phyloP scores from a whole-genome alignment of 2,113 vertebrate species.

The Micronycteris hirsuta region DNA sequence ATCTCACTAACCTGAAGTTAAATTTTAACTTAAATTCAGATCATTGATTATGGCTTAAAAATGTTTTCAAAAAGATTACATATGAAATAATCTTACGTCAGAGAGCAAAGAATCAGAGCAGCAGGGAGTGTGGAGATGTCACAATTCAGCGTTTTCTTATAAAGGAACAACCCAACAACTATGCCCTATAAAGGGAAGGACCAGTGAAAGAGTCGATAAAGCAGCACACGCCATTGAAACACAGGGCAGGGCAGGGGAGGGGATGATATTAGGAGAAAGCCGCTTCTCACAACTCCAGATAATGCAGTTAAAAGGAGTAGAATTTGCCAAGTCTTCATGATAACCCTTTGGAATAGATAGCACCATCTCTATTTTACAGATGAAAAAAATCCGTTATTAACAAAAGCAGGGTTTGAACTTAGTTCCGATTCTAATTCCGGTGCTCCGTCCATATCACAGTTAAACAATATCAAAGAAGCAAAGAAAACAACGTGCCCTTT shows the following conservation, averaged over 20 bases:
- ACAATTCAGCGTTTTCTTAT: not conserved
- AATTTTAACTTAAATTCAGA: constrained; percentile 14
- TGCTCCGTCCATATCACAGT: not conserved
- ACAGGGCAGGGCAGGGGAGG: not conserved
- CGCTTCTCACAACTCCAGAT: not conserved
- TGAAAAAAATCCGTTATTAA: not conserved
- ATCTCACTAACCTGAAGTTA: not conserved
- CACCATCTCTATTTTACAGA: not conserved
- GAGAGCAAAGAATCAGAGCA: not conserved
- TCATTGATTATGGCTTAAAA: not conserved
- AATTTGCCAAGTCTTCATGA: not conserved
- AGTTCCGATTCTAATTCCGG: not conserved
- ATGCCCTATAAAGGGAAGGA: not conserved
- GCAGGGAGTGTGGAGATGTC: not conserved
- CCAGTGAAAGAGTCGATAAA: not conserved
- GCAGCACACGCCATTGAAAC: not conserved
- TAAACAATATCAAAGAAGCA: not conserved
- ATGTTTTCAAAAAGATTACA: not conserved
- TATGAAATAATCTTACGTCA: not conserved
- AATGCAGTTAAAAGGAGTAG: not conserved
- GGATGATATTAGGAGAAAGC: not conserved
- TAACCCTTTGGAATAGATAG: not conserved
- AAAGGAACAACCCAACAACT: not conserved
- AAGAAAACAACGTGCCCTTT: not conserved
- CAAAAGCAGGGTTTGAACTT: not conserved